phyloP scores from a whole-genome alignment of 1,140 invertebrate genomes.

The Homarus americanus region DNA sequence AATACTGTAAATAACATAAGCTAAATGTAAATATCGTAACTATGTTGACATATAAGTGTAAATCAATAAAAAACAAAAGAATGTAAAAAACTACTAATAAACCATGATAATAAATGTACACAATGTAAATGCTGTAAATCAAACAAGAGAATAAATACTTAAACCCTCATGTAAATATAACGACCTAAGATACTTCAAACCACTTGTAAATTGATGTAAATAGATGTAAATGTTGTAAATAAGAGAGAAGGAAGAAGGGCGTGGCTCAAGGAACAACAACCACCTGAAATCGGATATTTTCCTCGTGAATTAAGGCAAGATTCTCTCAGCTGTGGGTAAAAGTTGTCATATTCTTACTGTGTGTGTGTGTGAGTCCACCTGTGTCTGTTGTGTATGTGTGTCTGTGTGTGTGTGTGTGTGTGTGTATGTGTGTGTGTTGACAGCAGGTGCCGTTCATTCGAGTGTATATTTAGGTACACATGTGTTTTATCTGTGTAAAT shows the following conservation, averaged over 20 bases:
- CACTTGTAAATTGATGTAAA: no score
- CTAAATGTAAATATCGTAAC: background rate
- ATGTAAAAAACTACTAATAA: no score
- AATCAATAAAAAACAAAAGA: no score
- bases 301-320: background rate
- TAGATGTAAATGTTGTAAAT: no score
- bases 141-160: no score
- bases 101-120: no score
- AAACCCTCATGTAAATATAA: no score
- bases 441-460: background rate
- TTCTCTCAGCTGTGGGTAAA: background rate
- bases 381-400: slow-evolving; percentile 21
- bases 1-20: background rate
- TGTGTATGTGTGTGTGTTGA: slow-evolving; percentile 28
- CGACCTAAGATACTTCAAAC: no score
- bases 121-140: no score
- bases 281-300: background rate
- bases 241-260: background rate
- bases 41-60: background rate
- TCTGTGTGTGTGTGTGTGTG: slow-evolving; percentile 38
- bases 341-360: slow-evolving; percentile 7
- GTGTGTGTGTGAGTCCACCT: background rate
- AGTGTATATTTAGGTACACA: background rate
- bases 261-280: background rate
- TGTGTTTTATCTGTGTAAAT: slow-evolving; percentile 1